Evolutionary conservation across 1,140 invertebrate genomes (phyloP).

Genomic region (Drosophila equinoxialis): DNA sequence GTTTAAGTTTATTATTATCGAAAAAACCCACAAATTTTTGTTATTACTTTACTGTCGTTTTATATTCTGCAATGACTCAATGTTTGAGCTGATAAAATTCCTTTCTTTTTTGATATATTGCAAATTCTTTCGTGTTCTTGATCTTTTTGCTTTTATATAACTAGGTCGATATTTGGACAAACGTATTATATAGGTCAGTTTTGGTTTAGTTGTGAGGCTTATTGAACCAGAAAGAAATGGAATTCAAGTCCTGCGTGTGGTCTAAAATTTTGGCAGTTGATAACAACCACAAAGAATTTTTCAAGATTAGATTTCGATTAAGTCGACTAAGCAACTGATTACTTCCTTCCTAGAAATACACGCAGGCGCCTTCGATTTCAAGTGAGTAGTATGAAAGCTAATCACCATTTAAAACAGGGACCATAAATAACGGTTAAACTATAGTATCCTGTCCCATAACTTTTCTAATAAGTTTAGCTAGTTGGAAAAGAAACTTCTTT

Average conservation of each 20-base stretch:
- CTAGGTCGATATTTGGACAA: neutral
- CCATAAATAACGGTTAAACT: no score
- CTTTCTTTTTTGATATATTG: neutral
- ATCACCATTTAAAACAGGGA: no score
- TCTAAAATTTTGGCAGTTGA: neutral
- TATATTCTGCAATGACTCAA: neutral
- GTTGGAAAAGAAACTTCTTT: no score
- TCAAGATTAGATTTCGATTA: neutral
- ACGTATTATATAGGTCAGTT: neutral
- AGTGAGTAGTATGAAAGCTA: no score
- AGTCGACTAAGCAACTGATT: neutral
- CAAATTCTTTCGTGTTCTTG: neutral
- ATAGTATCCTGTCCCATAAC: no score
- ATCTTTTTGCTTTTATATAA: slow-evolving; percentile 2
- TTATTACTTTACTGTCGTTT: neutral
- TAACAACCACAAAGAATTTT: neutral
- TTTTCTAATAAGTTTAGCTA: no score
- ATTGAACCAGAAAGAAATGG: neutral
- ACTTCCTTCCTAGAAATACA: neutral
- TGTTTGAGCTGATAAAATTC: neutral
- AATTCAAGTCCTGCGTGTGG: neutral
- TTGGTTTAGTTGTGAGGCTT: neutral
- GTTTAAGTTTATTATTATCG: neutral
- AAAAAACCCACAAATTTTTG: neutral
- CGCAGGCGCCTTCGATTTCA: neutral